Evolutionary conservation across 2,888 invertebrate species (phyloP).

Genomic region (Griposia aprilina): DNA sequence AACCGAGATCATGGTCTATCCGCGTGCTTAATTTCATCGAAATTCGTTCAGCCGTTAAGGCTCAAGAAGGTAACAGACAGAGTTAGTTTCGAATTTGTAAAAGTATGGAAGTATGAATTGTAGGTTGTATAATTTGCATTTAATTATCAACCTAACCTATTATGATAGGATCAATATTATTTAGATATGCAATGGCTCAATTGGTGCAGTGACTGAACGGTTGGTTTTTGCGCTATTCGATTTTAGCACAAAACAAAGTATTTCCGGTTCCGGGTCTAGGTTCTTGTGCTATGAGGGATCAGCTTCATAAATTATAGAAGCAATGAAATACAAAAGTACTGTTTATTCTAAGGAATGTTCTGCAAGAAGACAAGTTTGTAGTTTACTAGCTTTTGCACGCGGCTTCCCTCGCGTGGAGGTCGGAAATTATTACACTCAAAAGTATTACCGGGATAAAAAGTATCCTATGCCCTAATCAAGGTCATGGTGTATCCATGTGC

Average conservation of each 20-base stretch:
- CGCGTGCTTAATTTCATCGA: not conserved
- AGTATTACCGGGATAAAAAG: not conserved
- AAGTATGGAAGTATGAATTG: too few species aligned
- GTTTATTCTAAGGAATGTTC: not conserved
- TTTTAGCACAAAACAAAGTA: not conserved
- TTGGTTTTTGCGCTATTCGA: not conserved
- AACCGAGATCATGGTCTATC: not conserved
- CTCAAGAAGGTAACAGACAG: too few species aligned
- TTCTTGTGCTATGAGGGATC: not conserved
- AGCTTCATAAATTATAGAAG: not conserved
- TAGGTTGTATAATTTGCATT: too few species aligned
- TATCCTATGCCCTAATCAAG: not conserved
- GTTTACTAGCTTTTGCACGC: not conserved
- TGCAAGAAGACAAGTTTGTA: not conserved
- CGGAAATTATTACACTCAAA: not conserved
- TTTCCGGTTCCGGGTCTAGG: not conserved
- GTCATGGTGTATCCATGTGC: not conserved
- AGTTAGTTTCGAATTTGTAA: too few species aligned
- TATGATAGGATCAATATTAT: not conserved
- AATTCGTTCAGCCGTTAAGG: too few species aligned
- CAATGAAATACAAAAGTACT: not conserved
- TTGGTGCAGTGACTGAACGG: not conserved
- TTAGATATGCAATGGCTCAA: not conserved
- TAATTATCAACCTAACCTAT: too few species aligned
- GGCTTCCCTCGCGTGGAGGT: not conserved